phyloP scores from a whole-genome alignment of 2,888 invertebrate genomes.

The Crioceris asparagi region DNA sequence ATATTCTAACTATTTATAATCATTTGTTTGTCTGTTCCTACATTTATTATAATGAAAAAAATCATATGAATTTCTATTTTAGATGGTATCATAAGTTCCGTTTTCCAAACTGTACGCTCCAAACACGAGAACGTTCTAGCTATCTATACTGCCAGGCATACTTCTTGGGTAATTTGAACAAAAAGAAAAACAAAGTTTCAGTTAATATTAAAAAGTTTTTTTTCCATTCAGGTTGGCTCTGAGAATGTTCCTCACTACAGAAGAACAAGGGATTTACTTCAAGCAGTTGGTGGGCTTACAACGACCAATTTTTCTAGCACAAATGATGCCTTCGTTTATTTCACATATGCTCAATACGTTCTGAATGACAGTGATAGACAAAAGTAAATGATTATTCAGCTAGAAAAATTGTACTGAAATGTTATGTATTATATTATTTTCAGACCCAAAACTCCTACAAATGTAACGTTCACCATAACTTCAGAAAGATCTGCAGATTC shows the following conservation, averaged over 20 bases:
- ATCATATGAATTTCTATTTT: conserved; percentile 14
- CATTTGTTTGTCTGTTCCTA: not conserved
- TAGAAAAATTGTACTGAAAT: too few species aligned
- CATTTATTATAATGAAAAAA: not conserved
- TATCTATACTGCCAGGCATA: conserved; percentile 47
- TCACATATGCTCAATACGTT: not conserved
- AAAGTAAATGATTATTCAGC: too few species aligned
- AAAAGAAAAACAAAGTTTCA: not conserved
- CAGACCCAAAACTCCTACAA: too few species aligned
- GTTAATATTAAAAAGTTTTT: conserved; percentile 3
- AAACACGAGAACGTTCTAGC: conserved; percentile 41
- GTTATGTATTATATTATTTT: too few species aligned
- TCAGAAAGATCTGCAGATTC: too few species aligned
- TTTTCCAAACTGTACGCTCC: conserved; percentile 41
- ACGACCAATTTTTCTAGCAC: not conserved
- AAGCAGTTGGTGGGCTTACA: conserved; percentile 5
- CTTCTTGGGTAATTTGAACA: conserved; percentile 40
- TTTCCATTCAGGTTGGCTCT: conserved; percentile 26
- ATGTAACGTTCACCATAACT: too few species aligned
- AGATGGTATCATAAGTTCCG: conserved; percentile 45
- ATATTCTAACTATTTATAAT: too few species aligned
- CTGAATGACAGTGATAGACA: too few species aligned
- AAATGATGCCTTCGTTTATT: conserved; percentile 1
- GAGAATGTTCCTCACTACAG: conserved; percentile 26
- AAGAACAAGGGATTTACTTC: conserved; percentile 22